Conservation (phyloP, 1,140 invertebrate genomes). For the Drosophila subpulchrella region DNA sequence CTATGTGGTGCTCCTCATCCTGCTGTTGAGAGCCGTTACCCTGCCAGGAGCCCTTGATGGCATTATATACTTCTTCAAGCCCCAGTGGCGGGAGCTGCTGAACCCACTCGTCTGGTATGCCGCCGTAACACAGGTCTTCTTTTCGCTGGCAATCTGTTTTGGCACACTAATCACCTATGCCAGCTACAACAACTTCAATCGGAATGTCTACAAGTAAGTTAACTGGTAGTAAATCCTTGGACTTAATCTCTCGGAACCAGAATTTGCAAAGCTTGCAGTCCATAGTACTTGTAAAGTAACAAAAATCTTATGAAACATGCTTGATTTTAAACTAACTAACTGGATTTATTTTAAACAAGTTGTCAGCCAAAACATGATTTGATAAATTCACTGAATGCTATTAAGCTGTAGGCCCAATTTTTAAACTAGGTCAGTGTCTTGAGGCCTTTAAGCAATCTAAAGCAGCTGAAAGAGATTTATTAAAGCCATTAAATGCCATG, state of each 20-base stretch:
- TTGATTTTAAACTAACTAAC: too few species aligned
- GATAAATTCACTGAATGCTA: too few species aligned
- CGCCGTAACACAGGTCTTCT: conserved; percentile 94
- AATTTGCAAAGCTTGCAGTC: too few species aligned
- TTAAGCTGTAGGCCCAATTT: background rate
- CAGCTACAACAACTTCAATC: conserved; percentile 92
- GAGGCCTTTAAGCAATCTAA: background rate
- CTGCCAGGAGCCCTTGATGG: conserved; percentile 91
- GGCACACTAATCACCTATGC: conserved; percentile 93
- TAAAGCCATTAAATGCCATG: background rate
- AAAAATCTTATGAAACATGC: too few species aligned
- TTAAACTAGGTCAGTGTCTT: too few species aligned
- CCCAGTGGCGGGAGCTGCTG: conserved; percentile 89
- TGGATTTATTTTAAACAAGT: too few species aligned
- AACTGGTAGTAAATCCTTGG: too few species aligned
- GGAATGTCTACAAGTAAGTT: conserved; percentile 92
- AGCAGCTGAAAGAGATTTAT: background rate
- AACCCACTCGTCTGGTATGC: conserved; percentile 92
- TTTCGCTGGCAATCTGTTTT: conserved; percentile 92
- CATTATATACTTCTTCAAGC: conserved; percentile 91
- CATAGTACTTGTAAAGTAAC: too few species aligned
- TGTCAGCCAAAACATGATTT: too few species aligned
- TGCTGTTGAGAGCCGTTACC: conserved; percentile 89
- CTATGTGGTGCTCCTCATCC: conserved; percentile 88
- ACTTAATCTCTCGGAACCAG: background rate